phyloP scores from a whole-genome alignment of 1,140 invertebrate species.

The Mycetomoellerius zeteki region DNA sequence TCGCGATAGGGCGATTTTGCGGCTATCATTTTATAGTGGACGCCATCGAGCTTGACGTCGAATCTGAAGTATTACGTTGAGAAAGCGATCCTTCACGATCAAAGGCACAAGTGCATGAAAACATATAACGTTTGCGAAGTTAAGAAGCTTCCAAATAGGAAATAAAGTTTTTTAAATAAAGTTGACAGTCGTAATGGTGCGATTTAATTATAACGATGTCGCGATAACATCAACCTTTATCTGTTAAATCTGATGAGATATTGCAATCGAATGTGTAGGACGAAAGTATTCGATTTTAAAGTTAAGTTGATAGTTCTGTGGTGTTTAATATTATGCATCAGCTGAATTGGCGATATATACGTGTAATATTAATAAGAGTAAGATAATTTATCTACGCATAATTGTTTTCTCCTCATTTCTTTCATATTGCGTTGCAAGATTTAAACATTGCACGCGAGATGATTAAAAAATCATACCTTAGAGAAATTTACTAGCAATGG shows the following conservation, averaged over 20 bases:
- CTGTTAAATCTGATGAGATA: not conserved
- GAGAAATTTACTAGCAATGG: slow-evolving; percentile 24
- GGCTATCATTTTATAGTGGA: slow-evolving; percentile 14
- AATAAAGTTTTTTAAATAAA: slow-evolving; percentile 16
- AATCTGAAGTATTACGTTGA: not conserved
- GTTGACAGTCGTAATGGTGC: not conserved
- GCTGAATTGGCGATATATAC: not conserved
- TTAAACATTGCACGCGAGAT: not conserved
- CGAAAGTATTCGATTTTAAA: not conserved
- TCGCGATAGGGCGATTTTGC: slow-evolving; percentile 27
- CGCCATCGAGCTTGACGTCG: not conserved
- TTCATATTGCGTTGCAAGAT: not conserved
- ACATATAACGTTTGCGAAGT: not conserved
- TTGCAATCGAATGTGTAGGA: not conserved
- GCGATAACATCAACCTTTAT: not conserved
- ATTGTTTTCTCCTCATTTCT: slow-evolving; percentile 25
- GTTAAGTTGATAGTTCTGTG: not conserved
- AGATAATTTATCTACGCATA: not conserved
- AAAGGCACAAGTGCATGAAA: not conserved
- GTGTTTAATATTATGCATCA: not conserved
- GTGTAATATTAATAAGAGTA: not conserved
- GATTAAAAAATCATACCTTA: slow-evolving; percentile 13
- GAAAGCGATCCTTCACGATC: not conserved
- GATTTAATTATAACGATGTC: not conserved
- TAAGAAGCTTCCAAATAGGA: not conserved